A percentile compares a stretch with the other conserved stretches of the same genome.
Conservation (phyloP, 2,113 vertebrate genomes). For the Python bivittatus region DNA sequence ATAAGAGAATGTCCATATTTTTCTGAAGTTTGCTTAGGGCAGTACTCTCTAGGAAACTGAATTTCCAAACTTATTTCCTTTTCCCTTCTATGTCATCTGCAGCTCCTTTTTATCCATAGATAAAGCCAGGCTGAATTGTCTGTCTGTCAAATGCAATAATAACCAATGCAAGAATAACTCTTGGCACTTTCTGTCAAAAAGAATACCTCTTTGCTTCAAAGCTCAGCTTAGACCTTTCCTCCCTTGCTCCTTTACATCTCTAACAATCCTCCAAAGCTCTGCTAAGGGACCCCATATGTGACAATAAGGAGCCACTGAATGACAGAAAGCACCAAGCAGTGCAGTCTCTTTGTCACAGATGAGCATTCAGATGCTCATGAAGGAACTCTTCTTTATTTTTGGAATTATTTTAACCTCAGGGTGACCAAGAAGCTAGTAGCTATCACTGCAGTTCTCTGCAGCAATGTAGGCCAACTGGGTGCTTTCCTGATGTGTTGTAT, state of each 20-base stretch:
- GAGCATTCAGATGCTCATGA: background rate
- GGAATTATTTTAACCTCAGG: slow-evolving; percentile 9
- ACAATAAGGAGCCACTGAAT: slow-evolving; percentile 18
- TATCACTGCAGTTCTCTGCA: background rate
- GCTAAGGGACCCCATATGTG: background rate
- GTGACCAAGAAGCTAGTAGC: background rate
- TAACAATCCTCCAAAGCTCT: slow-evolving; percentile 25
- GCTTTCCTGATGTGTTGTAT: background rate
- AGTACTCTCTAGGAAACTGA: slow-evolving; percentile 53
- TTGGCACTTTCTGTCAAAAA: slow-evolving; percentile 43
- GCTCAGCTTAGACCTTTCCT: slow-evolving; percentile 4
- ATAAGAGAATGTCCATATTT: slow-evolving; percentile 77
- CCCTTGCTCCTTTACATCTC: background rate
- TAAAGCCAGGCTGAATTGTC: background rate
- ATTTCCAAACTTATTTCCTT: background rate
- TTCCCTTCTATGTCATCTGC: slow-evolving; percentile 34
- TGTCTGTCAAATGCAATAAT: background rate
- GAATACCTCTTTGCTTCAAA: slow-evolving; percentile 5
- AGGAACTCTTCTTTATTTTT: slow-evolving; percentile 13
- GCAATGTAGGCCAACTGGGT: background rate
- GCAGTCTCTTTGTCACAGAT: background rate
- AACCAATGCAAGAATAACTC: background rate
- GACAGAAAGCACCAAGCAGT: background rate
- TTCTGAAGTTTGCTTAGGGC: slow-evolving; percentile 72
- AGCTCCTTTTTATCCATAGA: slow-evolving; percentile 18